A percentile compares a stretch with the other conserved stretches of the same genome.
These are phyloP conservation scores for Desmophyllum pertusum DNA, from an alignment of 92 coral and sea anemone genomes.

Conservation along the genomic window DNA sequence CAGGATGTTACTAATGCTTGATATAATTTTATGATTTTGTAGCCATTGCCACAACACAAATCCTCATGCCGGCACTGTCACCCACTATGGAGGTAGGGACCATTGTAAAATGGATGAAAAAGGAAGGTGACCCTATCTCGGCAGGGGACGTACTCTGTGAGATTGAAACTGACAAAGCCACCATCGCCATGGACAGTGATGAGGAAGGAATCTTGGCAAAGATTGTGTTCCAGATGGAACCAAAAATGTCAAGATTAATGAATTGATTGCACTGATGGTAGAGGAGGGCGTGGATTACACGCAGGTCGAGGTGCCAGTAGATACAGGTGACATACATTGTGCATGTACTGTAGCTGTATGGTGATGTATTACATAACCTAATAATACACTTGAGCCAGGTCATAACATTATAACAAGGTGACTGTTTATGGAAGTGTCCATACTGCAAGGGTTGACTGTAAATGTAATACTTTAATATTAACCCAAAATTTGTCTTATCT, in stretches of 20 bases:
- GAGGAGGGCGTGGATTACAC: slow-evolving; percentile 82
- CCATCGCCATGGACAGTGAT: slow-evolving; percentile 84
- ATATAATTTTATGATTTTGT: not conserved
- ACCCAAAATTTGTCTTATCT: not conserved
- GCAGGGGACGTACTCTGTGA: slow-evolving; percentile 91
- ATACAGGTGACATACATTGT: not conserved
- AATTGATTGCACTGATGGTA: slow-evolving; percentile 80
- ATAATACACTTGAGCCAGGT: no score
- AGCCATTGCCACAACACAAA: slow-evolving; percentile 75
- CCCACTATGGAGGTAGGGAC: slow-evolving; percentile 95
- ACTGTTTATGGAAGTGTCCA: no score
- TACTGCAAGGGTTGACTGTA: no score
- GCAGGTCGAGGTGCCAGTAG: slow-evolving; percentile 71
- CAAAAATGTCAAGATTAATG: slow-evolving; percentile 68
- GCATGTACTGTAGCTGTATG: not conserved
- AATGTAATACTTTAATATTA: no score
- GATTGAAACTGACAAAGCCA: slow-evolving; percentile 92
- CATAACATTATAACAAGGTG: no score
- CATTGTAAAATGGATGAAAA: slow-evolving; percentile 79
- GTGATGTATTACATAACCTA: not conserved
- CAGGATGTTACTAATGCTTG: not conserved
- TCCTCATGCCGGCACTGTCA: slow-evolving; percentile 88
- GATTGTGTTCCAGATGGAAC: slow-evolving; percentile 78
- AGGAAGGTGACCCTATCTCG: slow-evolving; percentile 74
- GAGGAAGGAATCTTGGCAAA: slow-evolving; percentile 88